Evolutionary conservation across 2,797 vertebrate species (phyloP).

Genomic region (Sebastes minor): DNA sequence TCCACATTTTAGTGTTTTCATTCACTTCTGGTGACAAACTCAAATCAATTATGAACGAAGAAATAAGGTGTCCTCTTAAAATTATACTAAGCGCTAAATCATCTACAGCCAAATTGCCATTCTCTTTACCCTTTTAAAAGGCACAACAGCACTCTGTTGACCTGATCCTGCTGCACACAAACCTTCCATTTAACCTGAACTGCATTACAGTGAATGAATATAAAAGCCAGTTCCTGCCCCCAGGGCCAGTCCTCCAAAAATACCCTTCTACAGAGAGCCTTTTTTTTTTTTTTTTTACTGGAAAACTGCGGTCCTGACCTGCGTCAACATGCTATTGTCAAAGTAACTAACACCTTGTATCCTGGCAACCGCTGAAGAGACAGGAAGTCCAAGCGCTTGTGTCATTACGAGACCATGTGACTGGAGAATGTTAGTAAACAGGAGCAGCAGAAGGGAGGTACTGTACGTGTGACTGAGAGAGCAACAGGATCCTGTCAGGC

Average conservation of each 20-base stretch:
- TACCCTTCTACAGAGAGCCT: slow-evolving; percentile 15
- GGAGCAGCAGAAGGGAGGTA: slow-evolving; percentile 12
- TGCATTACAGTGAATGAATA: slow-evolving; percentile 25
- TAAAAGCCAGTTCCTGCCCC: slow-evolving; percentile 56
- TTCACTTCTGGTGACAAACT: neutral
- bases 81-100: neutral
- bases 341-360: slow-evolving; percentile 64
- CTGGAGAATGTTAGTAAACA: slow-evolving; percentile 73
- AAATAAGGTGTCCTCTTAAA: neutral
- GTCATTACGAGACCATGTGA: slow-evolving; percentile 66
- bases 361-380: slow-evolving; percentile 62
- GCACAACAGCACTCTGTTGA: neutral
- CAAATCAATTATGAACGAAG: neutral
- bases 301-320: slow-evolving; percentile 57
- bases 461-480: neutral
- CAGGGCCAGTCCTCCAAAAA: slow-evolving; percentile 45
- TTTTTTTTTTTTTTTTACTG: slow-evolving; percentile 25
- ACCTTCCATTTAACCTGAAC: slow-evolving; percentile 16
- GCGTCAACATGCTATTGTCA: slow-evolving; percentile 75
- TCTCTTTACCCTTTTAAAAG: slow-evolving; percentile 9
- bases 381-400: slow-evolving; percentile 58
- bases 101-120: neutral
- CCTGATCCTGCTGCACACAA: neutral
- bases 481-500: neutral
- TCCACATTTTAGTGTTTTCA: neutral